These are phyloP conservation scores for Mesoligia furuncula DNA, from an alignment of 2,888 invertebrate genomes.

Conservation along the genomic window DNA sequence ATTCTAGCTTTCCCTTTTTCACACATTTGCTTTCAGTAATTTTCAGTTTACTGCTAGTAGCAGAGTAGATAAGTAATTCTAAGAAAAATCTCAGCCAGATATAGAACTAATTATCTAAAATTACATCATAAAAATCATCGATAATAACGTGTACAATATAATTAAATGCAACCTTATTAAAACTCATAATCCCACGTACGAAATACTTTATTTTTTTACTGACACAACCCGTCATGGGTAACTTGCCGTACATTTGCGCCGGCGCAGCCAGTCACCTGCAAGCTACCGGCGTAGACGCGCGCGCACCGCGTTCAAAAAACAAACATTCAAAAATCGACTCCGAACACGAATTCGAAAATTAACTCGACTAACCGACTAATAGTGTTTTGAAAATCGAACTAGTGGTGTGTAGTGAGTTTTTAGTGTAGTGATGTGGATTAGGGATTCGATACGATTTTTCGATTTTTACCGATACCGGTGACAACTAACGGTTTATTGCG, in stretches of 20 bases:
- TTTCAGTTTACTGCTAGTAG: not conserved
- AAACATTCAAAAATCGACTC: conserved; percentile 69
- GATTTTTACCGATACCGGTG: conserved; percentile 77
- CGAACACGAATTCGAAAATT: conserved; percentile 79
- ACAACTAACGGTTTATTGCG: conserved; percentile 78
- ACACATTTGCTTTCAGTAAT: conserved; percentile 7
- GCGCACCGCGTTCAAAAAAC: conserved; percentile 75
- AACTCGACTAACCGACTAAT: conserved; percentile 79
- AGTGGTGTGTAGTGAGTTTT: conserved; percentile 76
- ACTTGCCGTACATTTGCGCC: conserved; percentile 73
- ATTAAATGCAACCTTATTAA: conserved; percentile 60
- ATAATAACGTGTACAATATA: conserved; percentile 44
- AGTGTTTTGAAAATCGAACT: conserved; percentile 74
- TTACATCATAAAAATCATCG: conserved; percentile 42
- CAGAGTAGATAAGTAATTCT: not conserved
- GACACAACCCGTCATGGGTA: conserved; percentile 79
- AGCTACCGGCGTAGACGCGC: conserved; percentile 83
- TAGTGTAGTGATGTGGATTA: conserved; percentile 76
- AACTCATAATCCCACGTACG: conserved; percentile 79
- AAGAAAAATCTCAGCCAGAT: not conserved
- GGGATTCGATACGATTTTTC: conserved; percentile 81
- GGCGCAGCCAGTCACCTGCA: conserved; percentile 87
- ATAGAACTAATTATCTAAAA: conserved; percentile 43
- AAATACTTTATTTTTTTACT: conserved; percentile 74
- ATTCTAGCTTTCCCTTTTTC: conserved; percentile 24